Evolutionary conservation across 2,113 vertebrate species (phyloP).

Genomic region (Salvelinus fontinalis): DNA sequence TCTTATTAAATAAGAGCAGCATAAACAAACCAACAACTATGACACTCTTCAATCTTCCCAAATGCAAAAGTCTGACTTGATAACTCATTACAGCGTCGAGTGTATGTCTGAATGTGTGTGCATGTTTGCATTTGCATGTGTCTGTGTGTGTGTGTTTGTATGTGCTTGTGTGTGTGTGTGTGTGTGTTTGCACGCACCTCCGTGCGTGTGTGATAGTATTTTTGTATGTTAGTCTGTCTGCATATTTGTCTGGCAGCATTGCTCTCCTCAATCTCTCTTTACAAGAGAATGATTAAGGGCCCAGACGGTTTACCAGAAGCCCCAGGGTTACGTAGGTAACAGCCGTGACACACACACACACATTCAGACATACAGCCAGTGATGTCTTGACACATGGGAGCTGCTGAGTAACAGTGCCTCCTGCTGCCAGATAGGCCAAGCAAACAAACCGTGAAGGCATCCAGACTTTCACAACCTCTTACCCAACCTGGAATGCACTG

Average conservation of each 20-base stretch:
- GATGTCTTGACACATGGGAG: slow-evolving; percentile 58
- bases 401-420: slow-evolving; percentile 67
- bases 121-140: not conserved
- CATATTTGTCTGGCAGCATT: slow-evolving; percentile 40
- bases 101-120: slow-evolving; percentile 8
- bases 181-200: not conserved
- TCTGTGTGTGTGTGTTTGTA: slow-evolving; percentile 8
- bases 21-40: too few relatives aligned
- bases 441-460: slow-evolving; percentile 58
- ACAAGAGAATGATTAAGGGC: slow-evolving; percentile 53
- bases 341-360: slow-evolving; percentile 3
- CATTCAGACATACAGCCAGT: not conserved
- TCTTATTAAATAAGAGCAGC: too few relatives aligned
- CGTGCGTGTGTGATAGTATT: slow-evolving; percentile 7
- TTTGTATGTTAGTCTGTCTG: slow-evolving; percentile 7
- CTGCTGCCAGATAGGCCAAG: slow-evolving; percentile 51
- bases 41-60: too few relatives aligned
- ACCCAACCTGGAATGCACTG: slow-evolving; percentile 25
- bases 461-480: slow-evolving; percentile 45
- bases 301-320: slow-evolving; percentile 71
- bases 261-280: slow-evolving; percentile 46
- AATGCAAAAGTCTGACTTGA: too few relatives aligned
- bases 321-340: slow-evolving; percentile 30
- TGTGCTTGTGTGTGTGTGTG: not conserved
- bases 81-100: not conserved